Conservation (phyloP, 2,113 vertebrate genomes). For the Esox niger region DNA sequence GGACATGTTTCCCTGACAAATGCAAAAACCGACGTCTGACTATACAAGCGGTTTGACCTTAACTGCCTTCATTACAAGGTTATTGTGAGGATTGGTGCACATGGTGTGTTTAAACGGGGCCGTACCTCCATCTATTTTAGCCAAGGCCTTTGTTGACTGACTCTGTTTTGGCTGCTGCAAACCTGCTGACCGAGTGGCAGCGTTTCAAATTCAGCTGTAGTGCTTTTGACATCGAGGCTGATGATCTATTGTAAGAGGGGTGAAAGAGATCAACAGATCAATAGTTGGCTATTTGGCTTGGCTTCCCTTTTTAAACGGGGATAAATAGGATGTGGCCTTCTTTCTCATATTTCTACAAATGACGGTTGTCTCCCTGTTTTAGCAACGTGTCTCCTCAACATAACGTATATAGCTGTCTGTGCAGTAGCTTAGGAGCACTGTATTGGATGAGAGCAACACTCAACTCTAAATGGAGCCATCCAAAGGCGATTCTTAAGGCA, state of each 20-base stretch:
- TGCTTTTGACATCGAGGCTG: slow-evolving; percentile 21
- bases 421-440: background rate
- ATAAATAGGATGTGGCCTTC: background rate
- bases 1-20: too few species aligned
- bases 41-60: too few species aligned
- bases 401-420: slow-evolving; percentile 50
- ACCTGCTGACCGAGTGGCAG: background rate
- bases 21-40: too few species aligned
- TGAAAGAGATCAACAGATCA: slow-evolving; percentile 49
- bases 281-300: slow-evolving; percentile 54
- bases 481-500: background rate
- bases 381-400: slow-evolving; percentile 5
- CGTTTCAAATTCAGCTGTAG: background rate
- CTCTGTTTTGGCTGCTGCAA: background rate
- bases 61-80: too few species aligned
- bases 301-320: background rate
- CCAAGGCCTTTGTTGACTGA: background rate
- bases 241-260: slow-evolving; percentile 26
- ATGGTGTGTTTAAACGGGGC: background rate
- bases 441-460: background rate
- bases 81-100: too few species aligned
- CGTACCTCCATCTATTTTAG: background rate
- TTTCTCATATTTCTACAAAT: slow-evolving; percentile 2
- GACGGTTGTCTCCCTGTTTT: background rate
- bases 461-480: background rate